Evolutionary conservation across 1,140 invertebrate species (phyloP), one percentile per base, ranked within the genome.

Genomic region (Trachymyrmex septentrionalis): DNA sequence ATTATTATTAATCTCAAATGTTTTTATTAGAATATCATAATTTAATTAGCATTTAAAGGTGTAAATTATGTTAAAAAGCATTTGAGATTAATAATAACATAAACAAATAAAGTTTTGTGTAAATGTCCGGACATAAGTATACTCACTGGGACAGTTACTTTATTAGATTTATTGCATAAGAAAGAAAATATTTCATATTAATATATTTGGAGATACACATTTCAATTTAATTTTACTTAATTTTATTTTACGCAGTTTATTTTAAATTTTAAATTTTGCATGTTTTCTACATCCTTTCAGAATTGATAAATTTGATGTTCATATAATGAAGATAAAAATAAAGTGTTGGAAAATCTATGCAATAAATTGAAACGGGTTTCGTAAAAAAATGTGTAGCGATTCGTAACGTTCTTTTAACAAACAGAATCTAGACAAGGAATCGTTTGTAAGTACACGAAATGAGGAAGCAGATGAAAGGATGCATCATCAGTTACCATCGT

Each of bases 401-500:
- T 14, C 2, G 14, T 76, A 44, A 38, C 4, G 9, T 38, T 76
- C 12, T 44, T 19, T 76, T 44, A n/a, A 48, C 24, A 55, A 69
- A 53, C 38, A 55, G 5, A 21, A 67, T 80, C 53, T 12, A 27
- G 16, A 72, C 34, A 57, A 27, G 44, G 34, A 27, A 34, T 55
- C n/a, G 66, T 19, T 71, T 57, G 19, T 71, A n/a, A 63, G 38
- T 6, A 50, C 5, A 27, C 2, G 63, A 67, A 63, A 64, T 24
- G 61, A 76, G 14, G n/a, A 64, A 19, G 10, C 21, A 21, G 2
- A 67, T 16, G 48, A 77, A 86, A 67, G 38, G 63, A 75, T 61
- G 64, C 27, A 59, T 12, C 57, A 59, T 16, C 48, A 63, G 66
- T 61, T 86, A 71, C 72, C 86, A 87, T 91, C 92, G 87, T 86